These are phyloP conservation scores for Urechis unicinctus DNA, from an alignment of 2,888 invertebrate genomes.

Conservation along the genomic window DNA sequence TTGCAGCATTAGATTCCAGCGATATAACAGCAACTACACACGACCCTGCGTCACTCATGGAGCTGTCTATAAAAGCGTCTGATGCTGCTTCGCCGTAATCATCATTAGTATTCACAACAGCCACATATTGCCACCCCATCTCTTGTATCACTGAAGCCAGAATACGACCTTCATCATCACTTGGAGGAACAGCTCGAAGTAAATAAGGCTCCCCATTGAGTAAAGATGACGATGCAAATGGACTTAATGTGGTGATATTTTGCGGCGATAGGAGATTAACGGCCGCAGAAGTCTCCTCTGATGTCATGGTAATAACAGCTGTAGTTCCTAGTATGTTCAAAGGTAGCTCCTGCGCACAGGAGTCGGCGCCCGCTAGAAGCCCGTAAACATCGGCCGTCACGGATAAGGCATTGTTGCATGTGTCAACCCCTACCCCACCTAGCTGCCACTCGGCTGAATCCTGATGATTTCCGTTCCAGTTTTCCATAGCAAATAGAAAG, in stretches of 20 bases:
- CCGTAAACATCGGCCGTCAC: conserved; percentile 47
- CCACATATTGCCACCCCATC: conserved; percentile 45
- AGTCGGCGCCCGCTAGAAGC: conserved; percentile 41
- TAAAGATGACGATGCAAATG: conserved; percentile 40
- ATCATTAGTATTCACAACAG: conserved; percentile 41
- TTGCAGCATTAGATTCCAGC: neutral
- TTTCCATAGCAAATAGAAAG: conserved; percentile 50
- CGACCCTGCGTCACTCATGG: conserved; percentile 17
- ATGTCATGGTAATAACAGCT: too few relatives aligned
- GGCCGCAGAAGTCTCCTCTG: too few relatives aligned
- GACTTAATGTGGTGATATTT: too few relatives aligned
- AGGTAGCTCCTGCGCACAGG: conserved; percentile 6
- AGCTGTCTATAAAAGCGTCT: conserved; percentile 27
- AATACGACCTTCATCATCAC: conserved; percentile 23
- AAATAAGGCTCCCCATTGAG: conserved; percentile 35
- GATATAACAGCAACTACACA: conserved; percentile 2
- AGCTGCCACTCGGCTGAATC: conserved; percentile 32
- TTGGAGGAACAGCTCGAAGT: conserved; percentile 40
- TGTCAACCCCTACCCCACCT: conserved; percentile 48
- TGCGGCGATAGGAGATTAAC: too few relatives aligned
- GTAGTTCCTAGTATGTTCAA: too few relatives aligned
- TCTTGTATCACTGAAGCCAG: conserved; percentile 32
- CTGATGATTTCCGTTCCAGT: too few relatives aligned
- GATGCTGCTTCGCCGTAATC: conserved; percentile 33
- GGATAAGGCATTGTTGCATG: conserved; percentile 39